These are phyloP conservation scores for Drosophila flavopinicola DNA, from an alignment of 2,888 invertebrate species.

Conservation along the genomic window DNA sequence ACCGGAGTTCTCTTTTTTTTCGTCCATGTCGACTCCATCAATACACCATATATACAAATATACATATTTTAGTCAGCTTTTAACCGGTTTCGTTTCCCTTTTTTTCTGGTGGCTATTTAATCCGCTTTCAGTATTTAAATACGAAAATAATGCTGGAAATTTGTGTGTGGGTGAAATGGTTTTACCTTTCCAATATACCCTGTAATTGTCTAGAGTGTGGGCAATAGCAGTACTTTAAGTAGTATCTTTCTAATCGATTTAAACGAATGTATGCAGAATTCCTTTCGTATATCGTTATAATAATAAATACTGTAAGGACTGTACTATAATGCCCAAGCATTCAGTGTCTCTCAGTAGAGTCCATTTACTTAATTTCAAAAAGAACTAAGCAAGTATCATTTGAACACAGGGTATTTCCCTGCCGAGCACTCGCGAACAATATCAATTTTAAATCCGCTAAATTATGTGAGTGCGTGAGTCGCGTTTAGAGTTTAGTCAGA, in stretches of 20 bases:
- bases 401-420: background rate
- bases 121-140: conserved; percentile 81
- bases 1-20: conserved; percentile 23
- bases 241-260: too few species aligned
- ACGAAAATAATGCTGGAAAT: conserved; percentile 66
- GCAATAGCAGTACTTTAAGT: background rate
- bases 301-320: too few species aligned
- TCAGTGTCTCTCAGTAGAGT: too few species aligned
- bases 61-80: conserved; percentile 53
- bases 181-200: conserved; percentile 15
- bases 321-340: too few species aligned
- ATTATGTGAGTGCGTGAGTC: conserved; percentile 34
- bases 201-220: background rate
- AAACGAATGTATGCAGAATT: too few species aligned
- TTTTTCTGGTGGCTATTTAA: conserved; percentile 55
- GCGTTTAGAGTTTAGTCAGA: conserved; percentile 3
- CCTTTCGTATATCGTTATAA: too few species aligned
- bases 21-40: conserved; percentile 60
- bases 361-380: too few species aligned
- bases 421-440: background rate
- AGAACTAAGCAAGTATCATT: background rate
- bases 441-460: background rate
- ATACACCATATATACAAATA: conserved; percentile 49
- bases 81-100: conserved; percentile 30
- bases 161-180: conserved; percentile 10